phyloP scores from a whole-genome alignment of 2,113 vertebrate genomes.

The Lepisosteus osseus region DNA sequence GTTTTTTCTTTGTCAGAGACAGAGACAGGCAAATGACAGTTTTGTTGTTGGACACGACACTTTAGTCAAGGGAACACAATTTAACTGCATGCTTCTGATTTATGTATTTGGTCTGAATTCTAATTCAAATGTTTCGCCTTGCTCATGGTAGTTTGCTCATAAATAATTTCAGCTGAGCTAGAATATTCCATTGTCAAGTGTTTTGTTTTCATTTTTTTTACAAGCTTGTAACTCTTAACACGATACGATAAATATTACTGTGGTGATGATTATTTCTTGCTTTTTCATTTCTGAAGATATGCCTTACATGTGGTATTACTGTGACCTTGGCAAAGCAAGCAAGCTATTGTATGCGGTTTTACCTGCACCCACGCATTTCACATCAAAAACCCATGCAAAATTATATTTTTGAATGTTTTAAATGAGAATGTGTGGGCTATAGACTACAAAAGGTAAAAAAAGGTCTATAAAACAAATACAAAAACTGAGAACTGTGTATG shows the following conservation, averaged over 20 bases:
- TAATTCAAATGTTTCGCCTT: too few species aligned
- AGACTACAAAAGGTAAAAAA: not conserved
- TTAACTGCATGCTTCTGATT: too few species aligned
- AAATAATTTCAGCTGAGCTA: not conserved
- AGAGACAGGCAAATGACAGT: too few species aligned
- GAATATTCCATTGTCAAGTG: not conserved
- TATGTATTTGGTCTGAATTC: too few species aligned
- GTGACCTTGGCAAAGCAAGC: not conserved
- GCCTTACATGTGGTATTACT: not conserved
- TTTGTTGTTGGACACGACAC: too few species aligned
- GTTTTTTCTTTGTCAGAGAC: too few species aligned
- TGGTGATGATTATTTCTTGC: not conserved
- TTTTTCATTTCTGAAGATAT: not conserved
- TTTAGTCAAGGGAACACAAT: too few species aligned
- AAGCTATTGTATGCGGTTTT: not conserved
- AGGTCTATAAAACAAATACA: not conserved
- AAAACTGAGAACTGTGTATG: not conserved
- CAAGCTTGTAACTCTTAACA: not conserved
- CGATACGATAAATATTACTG: not conserved
- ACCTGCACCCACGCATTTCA: not conserved
- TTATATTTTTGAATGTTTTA: not conserved
- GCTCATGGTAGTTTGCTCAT: not conserved
- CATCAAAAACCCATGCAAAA: not conserved
- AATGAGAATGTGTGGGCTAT: not conserved
- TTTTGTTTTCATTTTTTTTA: not conserved